These are phyloP conservation scores for Phrynosoma blainvillii DNA, from an alignment of 2,113 vertebrate genomes.

Conservation along the genomic window DNA sequence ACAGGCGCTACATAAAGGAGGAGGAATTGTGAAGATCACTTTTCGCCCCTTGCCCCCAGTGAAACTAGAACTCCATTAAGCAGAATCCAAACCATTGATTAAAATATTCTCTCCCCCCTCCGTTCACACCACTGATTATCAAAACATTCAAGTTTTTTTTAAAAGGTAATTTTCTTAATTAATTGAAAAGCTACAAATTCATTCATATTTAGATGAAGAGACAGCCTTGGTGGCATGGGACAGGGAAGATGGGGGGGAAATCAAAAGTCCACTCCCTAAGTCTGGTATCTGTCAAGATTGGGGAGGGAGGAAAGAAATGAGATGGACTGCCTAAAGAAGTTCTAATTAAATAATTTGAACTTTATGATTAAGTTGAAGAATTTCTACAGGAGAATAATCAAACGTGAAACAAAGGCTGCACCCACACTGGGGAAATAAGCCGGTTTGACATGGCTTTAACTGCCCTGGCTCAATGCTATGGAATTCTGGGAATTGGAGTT, in stretches of 20 bases:
- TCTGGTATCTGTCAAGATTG: background rate
- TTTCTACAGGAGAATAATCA: background rate
- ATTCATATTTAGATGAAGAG: background rate
- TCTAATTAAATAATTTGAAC: background rate
- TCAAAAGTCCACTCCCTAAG: conserved; percentile 1
- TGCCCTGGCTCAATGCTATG: too few relatives aligned
- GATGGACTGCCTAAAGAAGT: background rate
- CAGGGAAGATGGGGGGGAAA: rapidly evolving
- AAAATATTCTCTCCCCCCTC: background rate
- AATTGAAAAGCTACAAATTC: conserved; percentile 15
- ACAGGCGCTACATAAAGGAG: too few relatives aligned
- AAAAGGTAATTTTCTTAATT: background rate
- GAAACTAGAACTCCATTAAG: background rate
- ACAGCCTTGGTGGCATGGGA: background rate
- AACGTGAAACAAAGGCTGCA: background rate
- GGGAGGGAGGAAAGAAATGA: background rate
- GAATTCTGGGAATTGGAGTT: too few relatives aligned
- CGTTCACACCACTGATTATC: background rate
- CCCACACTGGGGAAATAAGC: too few relatives aligned
- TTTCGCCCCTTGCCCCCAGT: background rate
- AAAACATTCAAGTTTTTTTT: background rate
- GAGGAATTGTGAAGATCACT: background rate
- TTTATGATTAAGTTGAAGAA: conserved; percentile 15
- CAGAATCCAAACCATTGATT: background rate
- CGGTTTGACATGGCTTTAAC: too few relatives aligned